These are phyloP conservation scores for Oxycera nigricornis DNA, from an alignment of 2,888 invertebrate genomes.

Conservation along the genomic window DNA sequence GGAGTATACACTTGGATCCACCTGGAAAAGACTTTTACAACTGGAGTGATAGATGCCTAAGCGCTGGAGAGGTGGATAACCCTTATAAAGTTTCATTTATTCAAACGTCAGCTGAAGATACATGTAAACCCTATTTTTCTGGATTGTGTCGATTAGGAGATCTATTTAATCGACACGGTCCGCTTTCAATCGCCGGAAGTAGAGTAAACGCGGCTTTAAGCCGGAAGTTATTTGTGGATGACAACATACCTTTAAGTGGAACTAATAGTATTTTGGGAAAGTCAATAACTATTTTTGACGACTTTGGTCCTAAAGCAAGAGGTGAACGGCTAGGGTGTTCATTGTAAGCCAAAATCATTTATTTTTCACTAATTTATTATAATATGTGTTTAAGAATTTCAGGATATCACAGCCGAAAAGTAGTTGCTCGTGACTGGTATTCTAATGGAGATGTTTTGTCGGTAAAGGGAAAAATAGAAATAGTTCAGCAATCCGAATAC, in stretches of 20 bases:
- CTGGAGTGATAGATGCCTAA: constrained; percentile 85
- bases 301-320: constrained; percentile 84
- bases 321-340: constrained; percentile 91
- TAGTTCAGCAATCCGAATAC: constrained; percentile 85
- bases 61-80: constrained; percentile 78
- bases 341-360: no score
- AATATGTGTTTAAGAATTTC: constrained; percentile 67
- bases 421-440: constrained; percentile 87
- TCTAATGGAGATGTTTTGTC: constrained; percentile 74
- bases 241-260: constrained; percentile 78
- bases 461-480: constrained; percentile 78
- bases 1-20: constrained; percentile 81
- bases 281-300: constrained; percentile 86
- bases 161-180: constrained; percentile 74
- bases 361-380: not conserved
- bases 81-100: constrained; percentile 75
- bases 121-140: constrained; percentile 66
- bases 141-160: constrained; percentile 80
- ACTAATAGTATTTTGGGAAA: constrained; percentile 76
- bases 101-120: constrained; percentile 66
- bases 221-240: constrained; percentile 80
- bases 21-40: constrained; percentile 90
- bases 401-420: constrained; percentile 79
- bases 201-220: constrained; percentile 73
- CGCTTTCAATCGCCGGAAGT: constrained; percentile 76